Conservation (phyloP, 2,888 invertebrate genomes). For the Phrixothrix hirtus region DNA sequence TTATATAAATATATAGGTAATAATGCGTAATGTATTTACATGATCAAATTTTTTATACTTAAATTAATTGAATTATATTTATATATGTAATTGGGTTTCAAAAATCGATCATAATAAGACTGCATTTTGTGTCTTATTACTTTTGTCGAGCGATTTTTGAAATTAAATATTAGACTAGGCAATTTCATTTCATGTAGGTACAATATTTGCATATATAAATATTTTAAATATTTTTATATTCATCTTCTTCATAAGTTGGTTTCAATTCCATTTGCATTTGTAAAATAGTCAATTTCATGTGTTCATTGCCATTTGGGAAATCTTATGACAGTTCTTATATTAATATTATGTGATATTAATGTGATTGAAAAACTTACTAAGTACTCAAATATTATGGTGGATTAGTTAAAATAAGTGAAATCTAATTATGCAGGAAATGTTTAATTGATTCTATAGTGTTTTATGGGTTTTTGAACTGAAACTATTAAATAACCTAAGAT, state of each 20-base stretch:
- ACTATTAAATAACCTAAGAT: too few relatives aligned
- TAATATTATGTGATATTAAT: constrained; percentile 30
- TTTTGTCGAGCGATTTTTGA: constrained; percentile 55
- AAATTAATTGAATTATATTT: constrained; percentile 4
- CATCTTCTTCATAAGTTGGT: not conserved
- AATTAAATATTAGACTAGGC: constrained; percentile 8
- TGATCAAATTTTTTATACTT: constrained; percentile 20
- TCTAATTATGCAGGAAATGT: too few relatives aligned
- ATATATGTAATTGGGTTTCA: constrained; percentile 27
- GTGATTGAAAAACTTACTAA: constrained; percentile 26
- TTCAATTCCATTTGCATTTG: constrained; percentile 17
- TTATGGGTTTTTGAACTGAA: too few relatives aligned
- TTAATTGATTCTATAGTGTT: too few relatives aligned
- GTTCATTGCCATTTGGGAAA: constrained; percentile 44
- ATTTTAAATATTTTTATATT: constrained; percentile 3
- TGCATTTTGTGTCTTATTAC: constrained; percentile 49
- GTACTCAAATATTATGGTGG: constrained; percentile 16
- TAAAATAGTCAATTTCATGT: constrained; percentile 53
- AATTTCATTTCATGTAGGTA: not conserved
- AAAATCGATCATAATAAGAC: constrained; percentile 54
- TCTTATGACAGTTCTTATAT: constrained; percentile 29
- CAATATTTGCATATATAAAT: not conserved
- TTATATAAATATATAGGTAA: constrained; percentile 12
- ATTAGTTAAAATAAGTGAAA: constrained; percentile 3
- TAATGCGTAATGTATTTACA: constrained; percentile 15